Conservation (phyloP, 1,140 invertebrate genomes). For the Cotesia vestalis region DNA sequence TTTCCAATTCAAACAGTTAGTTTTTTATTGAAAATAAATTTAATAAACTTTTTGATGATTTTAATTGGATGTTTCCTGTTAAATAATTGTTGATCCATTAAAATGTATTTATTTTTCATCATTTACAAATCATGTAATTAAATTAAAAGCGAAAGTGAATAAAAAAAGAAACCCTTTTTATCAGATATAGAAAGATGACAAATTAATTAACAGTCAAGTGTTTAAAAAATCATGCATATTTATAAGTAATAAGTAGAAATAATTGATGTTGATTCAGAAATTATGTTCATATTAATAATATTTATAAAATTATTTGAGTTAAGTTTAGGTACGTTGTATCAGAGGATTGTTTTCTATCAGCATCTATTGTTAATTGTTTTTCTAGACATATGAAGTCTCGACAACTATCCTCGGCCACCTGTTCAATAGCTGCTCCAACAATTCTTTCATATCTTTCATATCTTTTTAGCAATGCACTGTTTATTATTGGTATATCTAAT, state of each 20-base stretch:
- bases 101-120: neutral
- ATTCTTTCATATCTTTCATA: conserved; percentile 24
- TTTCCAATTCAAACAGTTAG: neutral
- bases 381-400: conserved; percentile 18
- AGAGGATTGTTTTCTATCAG: conserved; percentile 5
- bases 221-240: conserved; percentile 4
- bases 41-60: conserved; percentile 8
- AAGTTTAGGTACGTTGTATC: conserved; percentile 10
- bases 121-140: neutral
- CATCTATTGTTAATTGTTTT: conserved; percentile 29
- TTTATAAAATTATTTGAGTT: conserved; percentile 3
- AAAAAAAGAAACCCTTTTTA: neutral
- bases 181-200: neutral
- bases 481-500: conserved; percentile 22
- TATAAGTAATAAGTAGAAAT: neutral
- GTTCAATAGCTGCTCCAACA: conserved; percentile 30
- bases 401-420: conserved; percentile 32
- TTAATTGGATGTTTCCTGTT: neutral
- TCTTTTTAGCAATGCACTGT: conserved; percentile 20
- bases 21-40: conserved; percentile 17
- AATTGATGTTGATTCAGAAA: neutral
- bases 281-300: neutral
- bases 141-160: neutral
- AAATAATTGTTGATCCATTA: too few relatives aligned
- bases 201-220: neutral